Evolutionary conservation across 2,888 invertebrate species (phyloP), one percentile per base, ranked within the genome.

Genomic region (Dynastes hyllus): DNA sequence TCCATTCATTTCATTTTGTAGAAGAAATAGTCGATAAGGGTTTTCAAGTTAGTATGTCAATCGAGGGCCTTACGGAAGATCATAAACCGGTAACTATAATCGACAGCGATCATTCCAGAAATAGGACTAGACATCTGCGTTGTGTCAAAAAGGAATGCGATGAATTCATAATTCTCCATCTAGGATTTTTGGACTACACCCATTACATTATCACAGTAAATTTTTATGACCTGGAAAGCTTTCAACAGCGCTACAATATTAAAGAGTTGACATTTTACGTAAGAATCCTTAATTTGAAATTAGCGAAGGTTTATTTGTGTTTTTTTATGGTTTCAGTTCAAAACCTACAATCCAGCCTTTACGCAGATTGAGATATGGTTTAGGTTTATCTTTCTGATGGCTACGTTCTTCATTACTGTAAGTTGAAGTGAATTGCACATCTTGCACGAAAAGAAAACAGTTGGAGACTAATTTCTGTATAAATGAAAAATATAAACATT

Each of bases 341-440:
- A 97, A 90, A 97, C 96, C 2, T 98, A 98, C 90, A 98, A 97
- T 89, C 96, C 98, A 67, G 95, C 95, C 9, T 99, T 98, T 87
- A 98, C 98, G 45, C 97, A 98, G 91, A 95, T 98, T 87, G 98
- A 98, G 90, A 97, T 98, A 81, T 98, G 98, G 97, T 97, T 98
- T 88, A 92, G 98, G 83, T 96, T 98, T 87, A 95, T 98, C 85
- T 98, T 98, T 89, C 91, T 98, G 73, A 90, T 97, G 61, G 92
- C 95, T 58, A 95, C 97, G 1, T 98, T 98, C 88, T 90, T 94
- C 79, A 93, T 96, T 53, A 94, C 96, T 84, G 98, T 98, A 92
- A 94, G 94, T 92, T 32, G 27, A 63, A 45, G 1, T 45, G 11
- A 45, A 45, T 16, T 58, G 22, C 22, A 22, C 5, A 16, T 58